Evolutionary conservation across 2,888 invertebrate species (phyloP).

Genomic region (Dicroscelio sp.): DNA sequence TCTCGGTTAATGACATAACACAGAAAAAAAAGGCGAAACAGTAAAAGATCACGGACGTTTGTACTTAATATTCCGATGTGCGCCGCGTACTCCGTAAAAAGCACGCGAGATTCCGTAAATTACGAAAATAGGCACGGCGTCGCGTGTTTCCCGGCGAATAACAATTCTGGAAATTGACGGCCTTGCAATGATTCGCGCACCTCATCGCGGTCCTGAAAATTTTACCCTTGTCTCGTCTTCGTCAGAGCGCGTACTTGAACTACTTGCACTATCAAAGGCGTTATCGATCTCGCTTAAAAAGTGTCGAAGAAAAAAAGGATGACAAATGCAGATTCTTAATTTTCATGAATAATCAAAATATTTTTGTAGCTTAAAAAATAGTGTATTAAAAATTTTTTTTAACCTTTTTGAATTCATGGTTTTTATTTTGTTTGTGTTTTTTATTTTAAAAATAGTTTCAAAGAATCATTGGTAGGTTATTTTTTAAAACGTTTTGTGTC

Average conservation of each 20-base stretch:
- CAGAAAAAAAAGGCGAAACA: slow-evolving; percentile 47
- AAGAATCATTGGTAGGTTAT: too few relatives aligned
- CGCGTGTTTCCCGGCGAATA: slow-evolving; percentile 71
- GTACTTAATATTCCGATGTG: slow-evolving; percentile 59
- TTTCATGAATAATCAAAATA: too few relatives aligned
- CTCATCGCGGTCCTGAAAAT: slow-evolving; percentile 75
- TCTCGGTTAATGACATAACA: slow-evolving; percentile 69
- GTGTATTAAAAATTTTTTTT: too few relatives aligned
- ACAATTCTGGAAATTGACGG: slow-evolving; percentile 67
- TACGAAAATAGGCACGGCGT: slow-evolving; percentile 73
- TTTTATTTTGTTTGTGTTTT: too few relatives aligned
- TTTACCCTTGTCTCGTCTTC: slow-evolving; percentile 82
- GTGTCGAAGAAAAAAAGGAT: slow-evolving; percentile 35
- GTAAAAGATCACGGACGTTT: slow-evolving; percentile 75
- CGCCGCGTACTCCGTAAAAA: slow-evolving; percentile 57
- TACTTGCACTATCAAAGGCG: slow-evolving; percentile 80
- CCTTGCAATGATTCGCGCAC: slow-evolving; percentile 71
- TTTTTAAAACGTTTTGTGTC: too few relatives aligned
- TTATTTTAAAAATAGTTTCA: too few relatives aligned
- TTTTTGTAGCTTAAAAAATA: too few relatives aligned
- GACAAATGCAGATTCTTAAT: not conserved
- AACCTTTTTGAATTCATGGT: too few relatives aligned
- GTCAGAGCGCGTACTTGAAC: slow-evolving; percentile 78
- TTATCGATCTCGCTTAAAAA: slow-evolving; percentile 72
- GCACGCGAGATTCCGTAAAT: slow-evolving; percentile 76